Evolutionary conservation across 1,140 invertebrate species (phyloP).

Genomic region (Andricus grossulariae): DNA sequence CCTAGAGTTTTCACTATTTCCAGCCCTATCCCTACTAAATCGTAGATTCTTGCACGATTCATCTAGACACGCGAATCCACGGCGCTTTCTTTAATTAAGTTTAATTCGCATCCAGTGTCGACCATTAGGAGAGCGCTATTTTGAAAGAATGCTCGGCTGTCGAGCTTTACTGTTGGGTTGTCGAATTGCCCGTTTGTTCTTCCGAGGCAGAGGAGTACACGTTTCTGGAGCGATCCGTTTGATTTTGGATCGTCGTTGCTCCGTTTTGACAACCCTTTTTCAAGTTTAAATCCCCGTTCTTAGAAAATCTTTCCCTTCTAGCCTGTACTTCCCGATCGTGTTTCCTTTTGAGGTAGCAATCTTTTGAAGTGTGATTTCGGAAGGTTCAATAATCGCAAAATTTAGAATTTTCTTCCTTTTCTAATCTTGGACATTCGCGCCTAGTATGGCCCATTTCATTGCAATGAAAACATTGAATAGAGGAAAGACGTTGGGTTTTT

Average conservation of each 20-base stretch:
- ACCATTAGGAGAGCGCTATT: too few relatives aligned
- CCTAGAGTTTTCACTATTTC: neutral
- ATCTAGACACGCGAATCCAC: neutral
- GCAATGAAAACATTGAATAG: neutral
- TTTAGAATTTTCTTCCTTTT: neutral
- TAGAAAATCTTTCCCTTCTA: neutral
- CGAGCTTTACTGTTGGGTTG: too few relatives aligned
- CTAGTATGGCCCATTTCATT: neutral
- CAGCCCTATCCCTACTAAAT: neutral
- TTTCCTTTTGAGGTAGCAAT: neutral
- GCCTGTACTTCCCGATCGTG: neutral
- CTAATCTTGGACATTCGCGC: neutral
- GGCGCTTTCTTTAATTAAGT: too few relatives aligned
- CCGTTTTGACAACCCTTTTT: too few relatives aligned
- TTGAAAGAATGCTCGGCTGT: too few relatives aligned
- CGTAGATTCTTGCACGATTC: constrained; percentile 3
- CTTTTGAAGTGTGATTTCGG: neutral
- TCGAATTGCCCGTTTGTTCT: too few relatives aligned
- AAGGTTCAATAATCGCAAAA: neutral
- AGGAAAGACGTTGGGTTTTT: neutral
- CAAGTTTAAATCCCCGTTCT: neutral
- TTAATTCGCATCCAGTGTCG: too few relatives aligned
- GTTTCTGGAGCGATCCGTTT: too few relatives aligned
- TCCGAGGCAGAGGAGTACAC: too few relatives aligned
- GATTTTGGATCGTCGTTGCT: too few relatives aligned